Evolutionary conservation across 1,140 invertebrate genomes (phyloP).

Genomic region (Metaphire vulgaris): DNA sequence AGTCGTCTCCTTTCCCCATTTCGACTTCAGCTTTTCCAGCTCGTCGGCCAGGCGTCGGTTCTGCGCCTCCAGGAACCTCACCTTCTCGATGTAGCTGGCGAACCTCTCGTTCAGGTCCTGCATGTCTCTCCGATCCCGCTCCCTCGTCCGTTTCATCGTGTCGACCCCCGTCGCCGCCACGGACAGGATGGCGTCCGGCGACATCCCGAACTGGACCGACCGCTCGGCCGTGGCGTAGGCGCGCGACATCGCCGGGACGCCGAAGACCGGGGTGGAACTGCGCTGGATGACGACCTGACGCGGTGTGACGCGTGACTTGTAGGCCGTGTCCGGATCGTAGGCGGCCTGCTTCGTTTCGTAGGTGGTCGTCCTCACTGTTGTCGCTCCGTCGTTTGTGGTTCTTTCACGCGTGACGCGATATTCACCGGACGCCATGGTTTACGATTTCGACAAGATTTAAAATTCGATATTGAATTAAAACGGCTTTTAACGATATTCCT

Average conservation of each 20-base stretch:
- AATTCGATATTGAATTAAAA: too few relatives aligned
- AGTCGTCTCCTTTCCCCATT: conserved; percentile 29
- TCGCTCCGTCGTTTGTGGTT: not conserved
- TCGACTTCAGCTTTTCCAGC: conserved; percentile 30
- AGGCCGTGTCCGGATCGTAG: not conserved
- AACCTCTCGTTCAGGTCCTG: conserved; percentile 34
- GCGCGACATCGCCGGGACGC: not conserved
- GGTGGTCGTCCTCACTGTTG: not conserved
- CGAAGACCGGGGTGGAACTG: not conserved
- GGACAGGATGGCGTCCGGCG: not conserved
- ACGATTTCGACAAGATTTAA: too few relatives aligned
- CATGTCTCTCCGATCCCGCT: conserved; percentile 39
- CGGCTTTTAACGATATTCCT: too few relatives aligned
- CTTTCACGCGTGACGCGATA: not conserved
- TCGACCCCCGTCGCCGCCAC: conserved; percentile 45
- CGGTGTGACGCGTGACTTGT: not conserved
- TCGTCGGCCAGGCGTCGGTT: conserved; percentile 30
- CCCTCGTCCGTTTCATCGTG: conserved; percentile 49
- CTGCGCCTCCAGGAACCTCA: conserved; percentile 31
- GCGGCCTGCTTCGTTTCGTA: not conserved
- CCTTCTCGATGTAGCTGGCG: conserved; percentile 33
- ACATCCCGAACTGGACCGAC: not conserved
- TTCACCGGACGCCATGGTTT: too few relatives aligned
- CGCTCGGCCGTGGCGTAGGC: too few relatives aligned
- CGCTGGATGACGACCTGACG: not conserved